Percentiles rank a stretch among this genome's conserved stretches.
phyloP scores from a whole-genome alignment of 2,797 vertebrate genomes.

The Podarcis siculus region DNA sequence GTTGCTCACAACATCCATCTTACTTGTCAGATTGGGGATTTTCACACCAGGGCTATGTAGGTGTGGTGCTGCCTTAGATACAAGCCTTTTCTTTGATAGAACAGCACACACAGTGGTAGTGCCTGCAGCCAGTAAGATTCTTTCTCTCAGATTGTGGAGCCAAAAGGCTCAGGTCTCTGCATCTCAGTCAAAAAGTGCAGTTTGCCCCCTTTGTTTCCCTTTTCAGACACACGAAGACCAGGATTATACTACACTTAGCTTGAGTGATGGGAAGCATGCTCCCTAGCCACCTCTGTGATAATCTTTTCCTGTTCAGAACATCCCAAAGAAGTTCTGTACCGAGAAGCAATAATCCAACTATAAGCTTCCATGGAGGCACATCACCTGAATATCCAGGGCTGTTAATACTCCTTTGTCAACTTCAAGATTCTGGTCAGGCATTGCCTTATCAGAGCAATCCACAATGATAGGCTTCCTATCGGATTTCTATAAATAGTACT shows the following conservation, averaged over 20 bases:
- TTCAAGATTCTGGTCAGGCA: not conserved
- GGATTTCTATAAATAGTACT: too few species aligned
- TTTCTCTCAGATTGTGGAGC: not conserved
- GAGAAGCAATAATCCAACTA: not conserved
- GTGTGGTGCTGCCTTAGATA: not conserved
- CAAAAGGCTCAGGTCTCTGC: not conserved
- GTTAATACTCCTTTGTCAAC: not conserved
- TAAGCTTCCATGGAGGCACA: not conserved
- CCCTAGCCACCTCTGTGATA: too few species aligned
- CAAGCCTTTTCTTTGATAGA: not conserved
- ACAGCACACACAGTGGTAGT: not conserved
- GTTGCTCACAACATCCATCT: not conserved
- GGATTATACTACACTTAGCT: too few species aligned
- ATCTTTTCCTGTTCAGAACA: too few species aligned
- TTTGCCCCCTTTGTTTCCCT: too few species aligned
- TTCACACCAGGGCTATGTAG: not conserved
- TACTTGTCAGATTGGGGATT: not conserved
- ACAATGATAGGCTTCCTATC: too few species aligned
- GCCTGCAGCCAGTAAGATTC: not conserved
- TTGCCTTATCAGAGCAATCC: not conserved
- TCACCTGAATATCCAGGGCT: not conserved
- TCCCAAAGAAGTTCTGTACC: too few species aligned
- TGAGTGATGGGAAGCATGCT: too few species aligned
- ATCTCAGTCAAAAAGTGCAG: too few species aligned
- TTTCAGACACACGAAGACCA: too few species aligned